These are phyloP conservation scores for Marronus borbonicus DNA, from an alignment of 2,888 invertebrate genomes.

Conservation along the genomic window DNA sequence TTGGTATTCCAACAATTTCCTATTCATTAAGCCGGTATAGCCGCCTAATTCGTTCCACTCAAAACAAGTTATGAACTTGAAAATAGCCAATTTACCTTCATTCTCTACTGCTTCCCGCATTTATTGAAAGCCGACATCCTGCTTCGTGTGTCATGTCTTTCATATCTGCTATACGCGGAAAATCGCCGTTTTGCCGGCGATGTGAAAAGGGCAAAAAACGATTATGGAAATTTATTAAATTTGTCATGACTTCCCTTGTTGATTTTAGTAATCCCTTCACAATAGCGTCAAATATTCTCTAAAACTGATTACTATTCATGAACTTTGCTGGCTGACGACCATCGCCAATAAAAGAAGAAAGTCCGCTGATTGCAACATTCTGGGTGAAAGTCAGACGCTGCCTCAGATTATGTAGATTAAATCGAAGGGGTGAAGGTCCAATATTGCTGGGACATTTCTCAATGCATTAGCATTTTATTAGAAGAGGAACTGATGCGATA, in stretches of 20 bases:
- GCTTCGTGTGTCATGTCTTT: not conserved
- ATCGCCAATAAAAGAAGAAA: conserved; percentile 9
- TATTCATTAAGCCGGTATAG: not conserved
- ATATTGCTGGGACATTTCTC: not conserved
- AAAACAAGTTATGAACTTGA: not conserved
- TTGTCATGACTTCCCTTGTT: not conserved
- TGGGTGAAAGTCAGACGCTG: not conserved
- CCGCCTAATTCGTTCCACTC: not conserved
- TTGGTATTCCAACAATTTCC: not conserved
- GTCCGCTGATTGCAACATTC: conserved; percentile 5
- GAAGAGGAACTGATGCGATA: not conserved
- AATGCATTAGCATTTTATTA: conserved; percentile 3
- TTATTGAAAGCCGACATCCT: not conserved
- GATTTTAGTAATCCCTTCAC: not conserved
- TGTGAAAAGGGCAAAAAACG: not conserved
- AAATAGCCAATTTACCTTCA: not conserved
- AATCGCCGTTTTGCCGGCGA: not conserved
- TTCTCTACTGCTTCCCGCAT: not conserved
- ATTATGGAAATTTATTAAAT: not conserved
- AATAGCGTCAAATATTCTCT: not conserved
- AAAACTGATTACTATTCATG: conserved; percentile 7
- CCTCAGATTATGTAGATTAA: conserved; percentile 5
- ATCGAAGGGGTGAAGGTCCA: not conserved
- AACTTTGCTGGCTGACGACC: not conserved
- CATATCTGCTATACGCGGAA: not conserved